Evolutionary conservation across 2,888 invertebrate species (phyloP).

Genomic region (Entomobrya multifasciata): DNA sequence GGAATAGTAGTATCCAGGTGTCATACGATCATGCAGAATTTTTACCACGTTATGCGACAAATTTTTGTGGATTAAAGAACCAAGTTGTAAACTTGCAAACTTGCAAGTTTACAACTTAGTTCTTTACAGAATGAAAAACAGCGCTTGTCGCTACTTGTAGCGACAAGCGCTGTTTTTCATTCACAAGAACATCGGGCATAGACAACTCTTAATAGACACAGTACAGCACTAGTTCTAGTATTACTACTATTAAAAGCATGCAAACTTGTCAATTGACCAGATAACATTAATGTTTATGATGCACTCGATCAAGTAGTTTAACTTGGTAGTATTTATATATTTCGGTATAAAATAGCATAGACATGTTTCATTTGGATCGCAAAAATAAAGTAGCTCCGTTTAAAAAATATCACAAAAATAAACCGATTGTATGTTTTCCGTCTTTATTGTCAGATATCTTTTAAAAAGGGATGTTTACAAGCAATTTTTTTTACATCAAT

Average conservation of each 20-base stretch:
- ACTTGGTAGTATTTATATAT: slow-evolving; percentile 54
- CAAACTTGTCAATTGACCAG: slow-evolving; percentile 62
- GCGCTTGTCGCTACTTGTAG: too few species aligned
- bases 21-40: slow-evolving; percentile 60
- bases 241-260: slow-evolving; percentile 64
- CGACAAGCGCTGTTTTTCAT: not conserved
- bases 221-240: too few species aligned
- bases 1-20: slow-evolving; percentile 65
- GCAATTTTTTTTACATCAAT: too few species aligned
- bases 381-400: too few species aligned
- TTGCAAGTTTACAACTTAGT: not conserved
- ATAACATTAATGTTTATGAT: slow-evolving; percentile 68
- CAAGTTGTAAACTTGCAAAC: not conserved
- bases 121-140: too few species aligned
- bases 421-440: too few species aligned
- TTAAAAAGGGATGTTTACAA: too few species aligned
- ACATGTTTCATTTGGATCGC: too few species aligned
- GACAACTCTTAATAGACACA: slow-evolving; percentile 34
- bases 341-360: too few species aligned
- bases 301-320: slow-evolving; percentile 58
- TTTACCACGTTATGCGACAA: not conserved
- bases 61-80: not conserved
- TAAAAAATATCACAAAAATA: too few species aligned
- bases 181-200: slow-evolving; percentile 22
- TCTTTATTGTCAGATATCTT: too few species aligned